Evolutionary conservation across 2,797 vertebrate genomes (phyloP).

Genomic region (Mormyrus hasselquistii): DNA sequence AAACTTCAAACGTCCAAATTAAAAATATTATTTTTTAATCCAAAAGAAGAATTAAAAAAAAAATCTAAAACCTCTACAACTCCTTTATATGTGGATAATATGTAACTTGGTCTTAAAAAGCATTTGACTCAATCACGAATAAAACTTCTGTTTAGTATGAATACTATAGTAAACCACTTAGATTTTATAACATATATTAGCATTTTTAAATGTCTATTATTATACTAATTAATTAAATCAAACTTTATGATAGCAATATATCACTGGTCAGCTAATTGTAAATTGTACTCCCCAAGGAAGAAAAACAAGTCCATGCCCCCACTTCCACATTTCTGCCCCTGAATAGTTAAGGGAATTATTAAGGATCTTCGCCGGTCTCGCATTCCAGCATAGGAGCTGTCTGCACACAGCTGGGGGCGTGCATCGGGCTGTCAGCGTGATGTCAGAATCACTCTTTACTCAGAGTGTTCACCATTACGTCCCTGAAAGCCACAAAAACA

Average conservation of each 20-base stretch:
- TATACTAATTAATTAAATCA: not conserved
- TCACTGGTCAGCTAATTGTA: not conserved
- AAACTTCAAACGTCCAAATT: not conserved
- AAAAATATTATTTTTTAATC: not conserved
- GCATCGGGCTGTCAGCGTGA: not conserved
- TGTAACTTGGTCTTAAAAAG: not conserved
- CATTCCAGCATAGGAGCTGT: slow-evolving; percentile 19
- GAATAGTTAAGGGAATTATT: slow-evolving; percentile 24
- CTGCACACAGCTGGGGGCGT: slow-evolving; percentile 18
- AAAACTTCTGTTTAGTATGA: not conserved
- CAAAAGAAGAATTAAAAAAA: not conserved
- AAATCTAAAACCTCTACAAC: not conserved
- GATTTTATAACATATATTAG: not conserved
- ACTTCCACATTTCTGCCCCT: slow-evolving; percentile 2
- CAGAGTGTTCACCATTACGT: not conserved
- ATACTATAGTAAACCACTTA: not conserved
- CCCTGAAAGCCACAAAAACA: not conserved
- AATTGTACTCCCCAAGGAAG: not conserved
- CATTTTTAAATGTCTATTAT: not conserved
- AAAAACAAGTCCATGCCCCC: slow-evolving; percentile 3
- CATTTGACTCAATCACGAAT: not conserved
- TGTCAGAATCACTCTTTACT: not conserved
- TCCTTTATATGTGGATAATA: not conserved
- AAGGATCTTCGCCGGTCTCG: slow-evolving; percentile 18
- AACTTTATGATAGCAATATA: not conserved